phyloP scores from a whole-genome alignment of 2,113 vertebrate genomes.

The Prolemur simus region DNA sequence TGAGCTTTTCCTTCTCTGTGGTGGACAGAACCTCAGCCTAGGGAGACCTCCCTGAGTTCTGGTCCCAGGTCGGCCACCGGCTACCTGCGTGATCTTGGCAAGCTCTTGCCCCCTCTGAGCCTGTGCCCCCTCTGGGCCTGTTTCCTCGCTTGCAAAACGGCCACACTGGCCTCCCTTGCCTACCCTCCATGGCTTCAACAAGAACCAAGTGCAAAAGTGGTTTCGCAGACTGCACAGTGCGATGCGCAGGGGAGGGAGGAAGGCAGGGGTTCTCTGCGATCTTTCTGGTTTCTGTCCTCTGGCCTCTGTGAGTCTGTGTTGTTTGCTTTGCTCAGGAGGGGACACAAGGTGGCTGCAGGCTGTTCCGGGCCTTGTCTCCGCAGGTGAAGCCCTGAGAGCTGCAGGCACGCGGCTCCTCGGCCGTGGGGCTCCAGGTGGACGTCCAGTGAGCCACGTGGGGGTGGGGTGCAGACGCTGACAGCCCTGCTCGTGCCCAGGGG shows the following conservation, averaged over 20 bases:
- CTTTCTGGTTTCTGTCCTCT: neutral
- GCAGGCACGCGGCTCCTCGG: neutral
- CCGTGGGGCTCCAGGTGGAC: neutral
- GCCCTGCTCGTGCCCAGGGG: neutral
- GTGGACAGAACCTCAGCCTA: neutral
- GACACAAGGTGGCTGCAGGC: neutral
- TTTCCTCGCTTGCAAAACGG: slow-evolving; percentile 21
- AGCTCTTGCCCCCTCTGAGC: no score
- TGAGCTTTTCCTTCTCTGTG: neutral
- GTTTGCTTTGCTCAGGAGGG: neutral
- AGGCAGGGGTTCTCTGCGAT: rapidly evolving
- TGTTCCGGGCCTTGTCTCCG: neutral
- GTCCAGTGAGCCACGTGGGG: no score
- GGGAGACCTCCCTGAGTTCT: neutral
- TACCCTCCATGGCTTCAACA: neutral
- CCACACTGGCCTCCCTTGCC: neutral
- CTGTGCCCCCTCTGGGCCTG: neutral
- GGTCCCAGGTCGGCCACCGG: neutral
- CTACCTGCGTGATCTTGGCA: neutral
- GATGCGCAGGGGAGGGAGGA: neutral
- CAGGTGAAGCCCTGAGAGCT: neutral
- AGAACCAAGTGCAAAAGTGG: neutral
- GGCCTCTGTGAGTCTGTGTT: neutral
- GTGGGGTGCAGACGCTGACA: rapidly evolving
- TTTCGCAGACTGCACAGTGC: neutral